A percentile compares a stretch with the other conserved stretches of the same genome.
These are phyloP conservation scores for Drosophila suboccidentalis DNA, from an alignment of 2,888 invertebrate genomes.

Conservation along the genomic window DNA sequence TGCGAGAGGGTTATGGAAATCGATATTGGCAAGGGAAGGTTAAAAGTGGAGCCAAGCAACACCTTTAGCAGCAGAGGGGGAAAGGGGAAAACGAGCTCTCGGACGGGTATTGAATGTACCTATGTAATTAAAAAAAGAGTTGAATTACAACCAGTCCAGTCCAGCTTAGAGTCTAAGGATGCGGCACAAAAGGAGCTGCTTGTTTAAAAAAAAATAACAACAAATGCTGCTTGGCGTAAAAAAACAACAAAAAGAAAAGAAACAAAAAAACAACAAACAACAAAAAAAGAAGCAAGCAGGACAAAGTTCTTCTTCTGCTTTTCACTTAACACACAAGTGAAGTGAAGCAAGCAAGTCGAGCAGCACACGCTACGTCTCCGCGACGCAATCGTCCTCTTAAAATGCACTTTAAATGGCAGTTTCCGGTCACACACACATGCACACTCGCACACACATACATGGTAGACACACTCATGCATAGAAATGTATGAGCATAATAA, in stretches of 20 bases:
- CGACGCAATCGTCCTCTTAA: constrained; percentile 73
- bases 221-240: constrained; percentile 33
- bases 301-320: constrained; percentile 55
- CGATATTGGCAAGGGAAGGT: constrained; percentile 70
- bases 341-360: constrained; percentile 41
- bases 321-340: constrained; percentile 74
- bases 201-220: constrained; percentile 38
- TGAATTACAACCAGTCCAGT: constrained; percentile 62
- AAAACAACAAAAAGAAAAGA: constrained; percentile 5
- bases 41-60: constrained; percentile 44
- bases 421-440: constrained; percentile 78
- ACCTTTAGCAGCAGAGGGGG: constrained; percentile 39
- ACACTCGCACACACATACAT: constrained; percentile 18
- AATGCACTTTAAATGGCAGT: constrained; percentile 84
- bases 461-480: constrained; percentile 40
- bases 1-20: constrained; percentile 59
- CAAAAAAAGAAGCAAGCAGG: constrained; percentile 24
- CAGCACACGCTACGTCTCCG: constrained; percentile 44
- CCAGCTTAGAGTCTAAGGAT: constrained; percentile 15
- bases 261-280: constrained; percentile 14
- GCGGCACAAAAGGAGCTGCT: constrained; percentile 43
- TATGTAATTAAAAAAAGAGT: constrained; percentile 71
- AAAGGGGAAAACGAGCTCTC: not conserved
- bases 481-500: constrained; percentile 61
- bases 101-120: constrained; percentile 61